A percentile compares a stretch with the other conserved stretches of the same genome.
Conservation (phyloP, 2,888 invertebrate genomes). For the Hoplodrina ambigua region DNA sequence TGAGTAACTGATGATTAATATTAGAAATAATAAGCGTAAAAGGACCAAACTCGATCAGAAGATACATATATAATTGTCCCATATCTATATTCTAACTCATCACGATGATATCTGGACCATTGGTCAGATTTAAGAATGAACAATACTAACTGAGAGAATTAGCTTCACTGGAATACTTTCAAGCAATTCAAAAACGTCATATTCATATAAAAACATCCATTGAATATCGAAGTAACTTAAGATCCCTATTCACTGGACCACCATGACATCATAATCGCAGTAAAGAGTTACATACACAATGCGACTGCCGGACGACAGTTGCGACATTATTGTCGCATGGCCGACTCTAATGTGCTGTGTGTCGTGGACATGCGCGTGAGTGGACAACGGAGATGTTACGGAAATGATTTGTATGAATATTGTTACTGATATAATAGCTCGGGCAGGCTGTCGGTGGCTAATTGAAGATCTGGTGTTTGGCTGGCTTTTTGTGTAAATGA, state of each 20-base stretch:
- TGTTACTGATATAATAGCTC: constrained; percentile 55
- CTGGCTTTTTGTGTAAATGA: neutral
- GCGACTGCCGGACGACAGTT: constrained; percentile 54
- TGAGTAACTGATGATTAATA: neutral
- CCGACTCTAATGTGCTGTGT: constrained; percentile 32
- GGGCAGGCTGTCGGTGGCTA: constrained; percentile 42
- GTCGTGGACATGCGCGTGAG: constrained; percentile 62
- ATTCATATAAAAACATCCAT: constrained; percentile 22
- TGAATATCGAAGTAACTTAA: constrained; percentile 40
- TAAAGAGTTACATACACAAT: constrained; percentile 60
- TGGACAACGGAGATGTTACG: constrained; percentile 51
- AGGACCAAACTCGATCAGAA: neutral
- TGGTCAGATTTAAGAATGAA: neutral
- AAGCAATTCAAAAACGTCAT: constrained; percentile 19
- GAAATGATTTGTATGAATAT: constrained; percentile 54
- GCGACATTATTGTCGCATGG: constrained; percentile 62
- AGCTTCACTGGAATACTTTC: neutral
- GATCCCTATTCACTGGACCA: constrained; percentile 48
- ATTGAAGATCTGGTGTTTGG: constrained; percentile 33
- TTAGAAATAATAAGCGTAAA: neutral
- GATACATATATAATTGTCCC: neutral
- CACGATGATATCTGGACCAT: neutral
- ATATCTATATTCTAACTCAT: too few species aligned
- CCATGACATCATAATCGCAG: constrained; percentile 60
- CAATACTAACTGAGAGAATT: constrained; percentile 12